Evolutionary conservation across 2,888 invertebrate species (phyloP).

Genomic region (Drosophila fungiperda): DNA sequence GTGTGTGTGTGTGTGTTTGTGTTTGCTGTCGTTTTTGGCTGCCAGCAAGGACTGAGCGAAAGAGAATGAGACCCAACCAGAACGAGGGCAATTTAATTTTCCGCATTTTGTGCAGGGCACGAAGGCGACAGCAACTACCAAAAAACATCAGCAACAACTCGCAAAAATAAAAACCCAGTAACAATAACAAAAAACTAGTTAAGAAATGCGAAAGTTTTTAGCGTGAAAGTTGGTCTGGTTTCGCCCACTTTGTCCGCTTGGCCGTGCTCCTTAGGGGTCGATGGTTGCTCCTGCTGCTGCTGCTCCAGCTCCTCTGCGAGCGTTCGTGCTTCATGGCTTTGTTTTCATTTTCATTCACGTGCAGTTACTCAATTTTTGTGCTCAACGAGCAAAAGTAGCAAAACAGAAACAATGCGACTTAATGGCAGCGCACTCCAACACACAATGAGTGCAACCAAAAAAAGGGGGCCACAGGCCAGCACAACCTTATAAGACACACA

Average conservation of each 20-base stretch:
- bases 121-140: constrained; percentile 44
- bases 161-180: constrained; percentile 47
- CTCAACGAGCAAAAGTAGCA: constrained; percentile 58
- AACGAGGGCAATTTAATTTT: constrained; percentile 79
- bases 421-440: constrained; percentile 61
- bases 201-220: constrained; percentile 81
- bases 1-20: constrained; percentile 27
- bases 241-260: constrained; percentile 12
- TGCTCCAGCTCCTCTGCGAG: background rate
- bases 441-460: constrained; percentile 55
- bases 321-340: constrained; percentile 50
- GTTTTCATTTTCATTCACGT: constrained; percentile 79
- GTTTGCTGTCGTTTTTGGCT: constrained; percentile 35
- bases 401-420: constrained; percentile 72
- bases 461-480: constrained; percentile 38
- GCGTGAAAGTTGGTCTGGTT: constrained; percentile 71
- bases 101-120: constrained; percentile 68
- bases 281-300: background rate
- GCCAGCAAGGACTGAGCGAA: background rate
- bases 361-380: constrained; percentile 77
- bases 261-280: background rate
- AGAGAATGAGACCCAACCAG: constrained; percentile 27
- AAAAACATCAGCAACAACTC: constrained; percentile 37
- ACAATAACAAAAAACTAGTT: constrained; percentile 81
- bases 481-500: constrained; percentile 8